A percentile compares a stretch with the other conserved stretches of the same genome.
phyloP scores from a whole-genome alignment of 2,113 vertebrate genomes.

The Trochalopteron elliotii region DNA sequence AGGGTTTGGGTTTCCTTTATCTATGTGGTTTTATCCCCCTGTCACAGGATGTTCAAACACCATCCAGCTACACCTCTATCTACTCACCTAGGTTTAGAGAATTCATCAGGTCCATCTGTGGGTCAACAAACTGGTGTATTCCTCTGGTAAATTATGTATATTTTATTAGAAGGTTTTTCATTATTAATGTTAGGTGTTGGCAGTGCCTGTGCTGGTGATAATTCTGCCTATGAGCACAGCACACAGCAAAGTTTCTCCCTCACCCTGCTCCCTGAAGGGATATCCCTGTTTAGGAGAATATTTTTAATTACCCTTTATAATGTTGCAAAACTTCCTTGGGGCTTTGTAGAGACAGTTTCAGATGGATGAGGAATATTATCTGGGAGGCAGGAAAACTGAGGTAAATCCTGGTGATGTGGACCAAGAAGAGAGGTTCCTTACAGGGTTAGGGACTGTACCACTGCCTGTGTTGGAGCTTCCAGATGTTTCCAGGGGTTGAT shows the following conservation, averaged over 20 bases:
- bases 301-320: constrained; percentile 4
- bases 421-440: neutral
- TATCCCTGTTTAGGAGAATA: neutral
- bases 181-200: neutral
- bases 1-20: neutral
- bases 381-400: neutral
- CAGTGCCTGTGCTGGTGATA: neutral
- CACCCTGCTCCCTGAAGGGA: neutral
- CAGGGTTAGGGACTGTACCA: rapidly evolving
- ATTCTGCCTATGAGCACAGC: neutral
- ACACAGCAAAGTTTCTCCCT: neutral
- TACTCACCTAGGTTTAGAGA: neutral
- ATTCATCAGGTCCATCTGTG: neutral
- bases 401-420: neutral
- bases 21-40: neutral
- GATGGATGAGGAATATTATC: neutral
- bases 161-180: neutral
- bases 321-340: neutral
- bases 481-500: neutral
- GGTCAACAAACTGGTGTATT: neutral
- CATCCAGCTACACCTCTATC: neutral
- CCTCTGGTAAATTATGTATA: neutral
- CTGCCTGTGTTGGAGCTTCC: neutral
- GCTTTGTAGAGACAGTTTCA: neutral
- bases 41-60: neutral